A percentile compares a stretch with the other conserved stretches of the same genome.
phyloP scores from a whole-genome alignment of 2,113 vertebrate species.

The Varanus komodoensis region DNA sequence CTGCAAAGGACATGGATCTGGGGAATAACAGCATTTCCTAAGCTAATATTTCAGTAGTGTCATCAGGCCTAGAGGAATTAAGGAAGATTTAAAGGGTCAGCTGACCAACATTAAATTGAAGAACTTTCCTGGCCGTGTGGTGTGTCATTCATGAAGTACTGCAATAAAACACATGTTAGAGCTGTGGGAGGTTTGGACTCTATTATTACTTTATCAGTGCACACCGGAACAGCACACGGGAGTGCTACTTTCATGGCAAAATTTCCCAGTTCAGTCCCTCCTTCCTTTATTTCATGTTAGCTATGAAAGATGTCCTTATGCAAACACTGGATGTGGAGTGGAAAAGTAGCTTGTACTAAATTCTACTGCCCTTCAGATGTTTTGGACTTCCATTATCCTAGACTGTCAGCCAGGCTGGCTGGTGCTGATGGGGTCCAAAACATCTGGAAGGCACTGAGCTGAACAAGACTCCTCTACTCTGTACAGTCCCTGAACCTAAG shows the following conservation, averaged over 20 bases:
- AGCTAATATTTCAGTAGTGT: not conserved
- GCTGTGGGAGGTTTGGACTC: not conserved
- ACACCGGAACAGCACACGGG: not conserved
- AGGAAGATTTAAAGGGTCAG: not conserved
- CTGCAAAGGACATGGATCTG: not conserved
- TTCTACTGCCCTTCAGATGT: not conserved
- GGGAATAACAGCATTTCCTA: constrained; percentile 4
- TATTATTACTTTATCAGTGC: not conserved
- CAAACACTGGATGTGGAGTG: not conserved
- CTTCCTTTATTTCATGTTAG: not conserved
- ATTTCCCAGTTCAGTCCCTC: not conserved
- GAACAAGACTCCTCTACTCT: no score
- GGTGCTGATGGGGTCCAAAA: no score
- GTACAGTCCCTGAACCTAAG: not conserved
- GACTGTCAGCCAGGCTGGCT: no score
- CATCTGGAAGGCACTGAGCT: no score
- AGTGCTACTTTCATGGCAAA: not conserved
- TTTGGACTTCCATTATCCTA: no score
- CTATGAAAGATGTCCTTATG: not conserved
- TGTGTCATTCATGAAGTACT: not conserved
- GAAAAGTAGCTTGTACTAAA: not conserved
- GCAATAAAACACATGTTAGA: not conserved
- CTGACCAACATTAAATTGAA: not conserved
- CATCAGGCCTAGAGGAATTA: not conserved
- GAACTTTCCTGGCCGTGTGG: not conserved